Conservation (phyloP, 2,888 invertebrate species). For the Cancer borealis region DNA sequence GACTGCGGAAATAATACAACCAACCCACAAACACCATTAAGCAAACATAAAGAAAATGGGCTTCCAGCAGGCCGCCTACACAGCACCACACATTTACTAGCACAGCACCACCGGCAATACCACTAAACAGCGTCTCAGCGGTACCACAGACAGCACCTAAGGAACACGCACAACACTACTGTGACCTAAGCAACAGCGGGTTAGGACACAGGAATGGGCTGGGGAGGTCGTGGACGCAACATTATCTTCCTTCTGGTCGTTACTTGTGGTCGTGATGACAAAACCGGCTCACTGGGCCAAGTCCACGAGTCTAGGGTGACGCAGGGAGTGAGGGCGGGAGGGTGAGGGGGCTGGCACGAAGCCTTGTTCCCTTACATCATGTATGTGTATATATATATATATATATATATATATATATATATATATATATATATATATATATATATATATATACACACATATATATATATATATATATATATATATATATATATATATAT, state of each 20-base stretch:
- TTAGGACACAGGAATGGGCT: neutral
- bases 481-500: neutral
- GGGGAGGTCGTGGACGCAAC: neutral
- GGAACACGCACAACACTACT: neutral
- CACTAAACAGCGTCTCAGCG: neutral
- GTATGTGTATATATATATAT: constrained; percentile 6
- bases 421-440: constrained; percentile 28
- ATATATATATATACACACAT: neutral
- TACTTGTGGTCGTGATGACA: constrained; percentile 37
- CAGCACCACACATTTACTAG: neutral
- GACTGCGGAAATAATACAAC: neutral
- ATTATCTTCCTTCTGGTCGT: constrained; percentile 42
- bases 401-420: constrained; percentile 51
- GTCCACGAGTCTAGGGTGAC: neutral
- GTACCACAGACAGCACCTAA: neutral
- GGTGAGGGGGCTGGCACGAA: neutral
- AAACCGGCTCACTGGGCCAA: constrained; percentile 43
- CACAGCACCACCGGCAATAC: no score
- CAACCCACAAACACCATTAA: neutral
- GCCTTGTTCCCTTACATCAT: neutral
- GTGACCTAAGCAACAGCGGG: constrained; percentile 5
- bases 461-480: neutral
- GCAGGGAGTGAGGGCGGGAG: neutral
- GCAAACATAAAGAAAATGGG: neutral
- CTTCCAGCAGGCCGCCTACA: neutral